Base-by-base conservation (phyloP, 2,888 invertebrate genomes). In the Clunio marinus region DNA sequence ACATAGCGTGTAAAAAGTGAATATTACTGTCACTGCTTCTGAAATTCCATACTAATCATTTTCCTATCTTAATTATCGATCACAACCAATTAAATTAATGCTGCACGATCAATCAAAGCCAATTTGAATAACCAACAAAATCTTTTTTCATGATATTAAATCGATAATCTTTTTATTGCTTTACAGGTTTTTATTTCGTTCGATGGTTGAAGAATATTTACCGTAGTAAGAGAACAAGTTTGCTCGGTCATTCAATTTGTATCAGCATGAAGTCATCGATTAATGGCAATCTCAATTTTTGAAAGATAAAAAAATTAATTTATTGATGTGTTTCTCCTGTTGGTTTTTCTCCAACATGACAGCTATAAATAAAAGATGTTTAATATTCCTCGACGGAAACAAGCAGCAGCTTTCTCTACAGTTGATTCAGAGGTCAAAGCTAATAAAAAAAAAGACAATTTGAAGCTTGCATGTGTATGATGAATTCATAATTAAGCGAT, bases 61-160 rank as follows among this genome's bases (percentile, higher is more conserved):
- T 63, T 46, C 55, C 66, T 66, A 66, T 66, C 66, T 66, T 66
- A 66, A 66, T 66, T 66, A 66, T 66, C 66, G 46, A 66, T 66
- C 66, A 28, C 15, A 51, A 66, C 35, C 55, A 66, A 66, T 66
- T 66, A 66, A 66, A 66, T 66, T 66, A 66, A 66, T 66, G 51
- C 55, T 55, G 15, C 32, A 35, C 24, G 66, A 66, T 66, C 66
- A 66, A 66, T 66, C 66, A 66, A 66, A 57, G 55, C 55, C 66
- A 63, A 63, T 63, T 63, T 63, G 46, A 63, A 63, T 63, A 46
- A 24, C 20, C 24, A 57, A 57, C 24, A 57, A 32, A 59, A 59
- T 59, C 59, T 51, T 27, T 17, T 59, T 59, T 59, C 57, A 32
- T 59, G 59, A 59, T 59, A 59, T 63, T 63, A 41, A 46, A 63